Evolutionary conservation across 1,140 invertebrate genomes (phyloP).

Genomic region (Ruditapes philippinarum): DNA sequence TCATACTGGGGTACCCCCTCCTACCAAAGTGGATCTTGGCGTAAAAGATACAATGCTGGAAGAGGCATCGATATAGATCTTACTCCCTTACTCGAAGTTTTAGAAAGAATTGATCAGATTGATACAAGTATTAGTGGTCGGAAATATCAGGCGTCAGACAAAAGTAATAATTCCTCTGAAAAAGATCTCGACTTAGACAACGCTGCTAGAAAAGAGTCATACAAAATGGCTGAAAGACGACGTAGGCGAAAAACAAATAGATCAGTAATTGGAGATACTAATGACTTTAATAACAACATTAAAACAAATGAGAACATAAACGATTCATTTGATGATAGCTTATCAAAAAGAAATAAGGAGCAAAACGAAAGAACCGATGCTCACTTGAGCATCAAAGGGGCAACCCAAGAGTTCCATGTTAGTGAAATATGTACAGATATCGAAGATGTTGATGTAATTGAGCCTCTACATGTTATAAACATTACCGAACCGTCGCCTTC

Average conservation of each 20-base stretch:
- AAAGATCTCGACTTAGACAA: background rate
- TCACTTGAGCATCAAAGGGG: too few species aligned
- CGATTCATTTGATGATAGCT: background rate
- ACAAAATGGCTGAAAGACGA: background rate
- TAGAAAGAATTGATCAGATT: constrained; percentile 45
- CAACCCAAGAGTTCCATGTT: background rate
- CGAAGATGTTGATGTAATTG: background rate
- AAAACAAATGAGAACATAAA: background rate
- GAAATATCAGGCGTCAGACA: background rate
- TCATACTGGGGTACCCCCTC: constrained; percentile 50
- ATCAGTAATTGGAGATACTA: background rate
- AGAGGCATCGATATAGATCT: constrained; percentile 47
- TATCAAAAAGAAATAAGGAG: background rate
- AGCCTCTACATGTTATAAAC: background rate
- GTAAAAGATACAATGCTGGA: constrained; percentile 49
- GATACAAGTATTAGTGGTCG: constrained; percentile 45
- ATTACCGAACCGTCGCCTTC: too few species aligned
- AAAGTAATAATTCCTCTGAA: background rate
- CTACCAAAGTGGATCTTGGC: constrained; percentile 50
- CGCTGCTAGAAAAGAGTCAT: background rate
- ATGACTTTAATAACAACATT: background rate
- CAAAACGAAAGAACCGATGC: background rate
- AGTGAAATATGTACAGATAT: background rate
- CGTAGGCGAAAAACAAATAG: background rate
- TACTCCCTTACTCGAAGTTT: constrained; percentile 38